Conservation (phyloP, 2,797 vertebrate species). For the Sandelia bainsii region DNA sequence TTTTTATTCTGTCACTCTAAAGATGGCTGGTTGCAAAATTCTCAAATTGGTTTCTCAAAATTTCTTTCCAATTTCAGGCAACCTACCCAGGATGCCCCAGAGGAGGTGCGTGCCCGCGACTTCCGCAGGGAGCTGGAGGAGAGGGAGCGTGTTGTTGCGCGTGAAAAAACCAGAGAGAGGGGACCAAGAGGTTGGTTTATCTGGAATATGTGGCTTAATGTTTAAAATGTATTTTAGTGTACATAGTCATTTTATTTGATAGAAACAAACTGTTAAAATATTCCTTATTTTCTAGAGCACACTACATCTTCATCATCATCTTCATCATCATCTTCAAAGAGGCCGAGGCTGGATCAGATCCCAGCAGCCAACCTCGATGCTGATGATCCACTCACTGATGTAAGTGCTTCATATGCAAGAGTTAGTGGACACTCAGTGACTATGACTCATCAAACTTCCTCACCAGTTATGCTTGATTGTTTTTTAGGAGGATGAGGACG, state of each 20-base stretch:
- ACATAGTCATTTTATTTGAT: background rate
- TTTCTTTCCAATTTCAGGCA: slow-evolving; percentile 82
- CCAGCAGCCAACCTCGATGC: slow-evolving; percentile 98
- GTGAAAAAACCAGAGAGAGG: slow-evolving; percentile 95
- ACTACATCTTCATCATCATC: slow-evolving; percentile 92
- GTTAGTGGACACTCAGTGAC: slow-evolving; percentile 1
- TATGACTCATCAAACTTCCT: slow-evolving; percentile 1
- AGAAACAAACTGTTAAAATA: background rate
- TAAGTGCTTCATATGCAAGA: slow-evolving; percentile 69
- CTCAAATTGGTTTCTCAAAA: background rate
- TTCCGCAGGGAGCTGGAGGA: slow-evolving; percentile 98
- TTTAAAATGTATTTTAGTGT: background rate
- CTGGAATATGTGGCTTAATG: background rate
- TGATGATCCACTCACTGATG: slow-evolving; percentile 96
- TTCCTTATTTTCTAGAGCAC: slow-evolving; percentile 85
- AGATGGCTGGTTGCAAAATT: background rate
- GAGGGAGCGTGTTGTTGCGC: slow-evolving; percentile 90
- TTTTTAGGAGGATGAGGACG: slow-evolving; percentile 90
- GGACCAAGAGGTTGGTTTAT: slow-evolving; percentile 89
- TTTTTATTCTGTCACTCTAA: background rate
- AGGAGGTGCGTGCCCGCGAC: slow-evolving; percentile 96
- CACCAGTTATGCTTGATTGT: slow-evolving; percentile 9
- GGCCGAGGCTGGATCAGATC: slow-evolving; percentile 96
- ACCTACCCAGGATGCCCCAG: slow-evolving; percentile 95
- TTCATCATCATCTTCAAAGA: slow-evolving; percentile 96